Percentiles rank a stretch among this genome's conserved stretches.
Evolutionary conservation across 2,888 invertebrate genomes (phyloP).

Genomic region (Herminia tarsipennalis): DNA sequence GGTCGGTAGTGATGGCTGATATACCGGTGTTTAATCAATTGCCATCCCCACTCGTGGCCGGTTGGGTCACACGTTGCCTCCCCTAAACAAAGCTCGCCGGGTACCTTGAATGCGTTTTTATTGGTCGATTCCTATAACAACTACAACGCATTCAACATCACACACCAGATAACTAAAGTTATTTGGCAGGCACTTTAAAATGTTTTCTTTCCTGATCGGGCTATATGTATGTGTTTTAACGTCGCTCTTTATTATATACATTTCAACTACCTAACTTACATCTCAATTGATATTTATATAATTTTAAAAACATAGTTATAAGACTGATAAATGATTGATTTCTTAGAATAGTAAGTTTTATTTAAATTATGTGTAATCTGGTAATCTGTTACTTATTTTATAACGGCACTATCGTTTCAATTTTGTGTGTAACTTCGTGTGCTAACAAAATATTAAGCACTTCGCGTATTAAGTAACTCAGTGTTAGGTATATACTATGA

Average conservation of each 20-base stretch:
- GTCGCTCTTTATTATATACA: constrained; percentile 48
- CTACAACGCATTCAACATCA: too few species aligned
- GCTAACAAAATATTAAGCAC: constrained; percentile 46
- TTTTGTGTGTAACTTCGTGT: constrained; percentile 53
- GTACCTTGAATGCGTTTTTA: too few species aligned
- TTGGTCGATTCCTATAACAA: too few species aligned
- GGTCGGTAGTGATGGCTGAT: too few species aligned
- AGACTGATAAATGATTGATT: constrained; percentile 79
- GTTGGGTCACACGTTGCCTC: too few species aligned
- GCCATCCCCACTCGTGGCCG: too few species aligned
- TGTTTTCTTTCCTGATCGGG: constrained; percentile 12
- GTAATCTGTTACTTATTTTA: constrained; percentile 47
- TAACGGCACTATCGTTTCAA: constrained; percentile 71
- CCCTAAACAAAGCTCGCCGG: too few species aligned
- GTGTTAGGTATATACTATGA: constrained; percentile 54
- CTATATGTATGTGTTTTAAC: constrained; percentile 51
- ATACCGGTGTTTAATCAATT: too few species aligned
- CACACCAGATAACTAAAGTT: too few species aligned
- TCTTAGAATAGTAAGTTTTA: constrained; percentile 49
- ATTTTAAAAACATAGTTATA: constrained; percentile 73
- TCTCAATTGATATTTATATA: constrained; percentile 54
- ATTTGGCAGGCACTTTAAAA: not conserved
- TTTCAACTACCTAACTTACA: constrained; percentile 48
- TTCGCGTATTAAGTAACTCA: constrained; percentile 50
- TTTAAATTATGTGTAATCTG: constrained; percentile 40